Percentiles rank a stretch among this genome's conserved stretches.
These are phyloP conservation scores for Leptothorax acervorum DNA, from an alignment of 2,888 invertebrate species.

Conservation along the genomic window DNA sequence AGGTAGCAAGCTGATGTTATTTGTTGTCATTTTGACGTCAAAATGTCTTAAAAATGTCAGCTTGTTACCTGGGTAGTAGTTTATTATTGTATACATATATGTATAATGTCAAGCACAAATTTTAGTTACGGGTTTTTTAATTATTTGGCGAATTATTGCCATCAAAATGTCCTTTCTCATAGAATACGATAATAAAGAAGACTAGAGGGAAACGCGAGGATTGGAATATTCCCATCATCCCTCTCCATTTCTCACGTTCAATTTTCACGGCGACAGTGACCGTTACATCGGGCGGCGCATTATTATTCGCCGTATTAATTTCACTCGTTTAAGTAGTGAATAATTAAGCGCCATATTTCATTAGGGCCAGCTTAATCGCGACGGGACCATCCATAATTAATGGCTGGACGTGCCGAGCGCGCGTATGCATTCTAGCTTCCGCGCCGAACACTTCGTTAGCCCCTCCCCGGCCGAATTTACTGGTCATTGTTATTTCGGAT, in stretches of 20 bases:
- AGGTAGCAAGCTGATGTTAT: too few species aligned
- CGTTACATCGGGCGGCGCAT: conserved; percentile 40
- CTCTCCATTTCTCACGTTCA: conserved; percentile 45
- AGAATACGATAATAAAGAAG: neutral
- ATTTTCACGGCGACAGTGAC: conserved; percentile 20
- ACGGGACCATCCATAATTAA: conserved; percentile 78
- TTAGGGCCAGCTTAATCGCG: conserved; percentile 78
- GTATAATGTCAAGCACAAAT: neutral
- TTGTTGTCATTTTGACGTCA: too few species aligned
- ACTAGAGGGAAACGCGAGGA: conserved; percentile 3
- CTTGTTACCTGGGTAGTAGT: too few species aligned
- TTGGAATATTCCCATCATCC: conserved; percentile 25
- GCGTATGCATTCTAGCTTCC: conserved; percentile 34
- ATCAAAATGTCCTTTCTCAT: neutral
- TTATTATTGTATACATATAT: neutral
- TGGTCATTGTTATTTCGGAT: conserved; percentile 54
- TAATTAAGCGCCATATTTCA: conserved; percentile 82
- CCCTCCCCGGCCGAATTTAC: conserved; percentile 57
- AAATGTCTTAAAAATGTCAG: too few species aligned
- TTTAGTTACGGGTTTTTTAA: neutral
- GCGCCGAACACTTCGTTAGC: conserved; percentile 62
- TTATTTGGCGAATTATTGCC: neutral
- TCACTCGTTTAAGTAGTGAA: conserved; percentile 79
- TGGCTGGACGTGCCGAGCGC: conserved; percentile 61
- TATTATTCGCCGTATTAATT: conserved; percentile 74